Base-by-base conservation (phyloP, 2,113 vertebrate genomes). In the Muscicapa adusta region DNA sequence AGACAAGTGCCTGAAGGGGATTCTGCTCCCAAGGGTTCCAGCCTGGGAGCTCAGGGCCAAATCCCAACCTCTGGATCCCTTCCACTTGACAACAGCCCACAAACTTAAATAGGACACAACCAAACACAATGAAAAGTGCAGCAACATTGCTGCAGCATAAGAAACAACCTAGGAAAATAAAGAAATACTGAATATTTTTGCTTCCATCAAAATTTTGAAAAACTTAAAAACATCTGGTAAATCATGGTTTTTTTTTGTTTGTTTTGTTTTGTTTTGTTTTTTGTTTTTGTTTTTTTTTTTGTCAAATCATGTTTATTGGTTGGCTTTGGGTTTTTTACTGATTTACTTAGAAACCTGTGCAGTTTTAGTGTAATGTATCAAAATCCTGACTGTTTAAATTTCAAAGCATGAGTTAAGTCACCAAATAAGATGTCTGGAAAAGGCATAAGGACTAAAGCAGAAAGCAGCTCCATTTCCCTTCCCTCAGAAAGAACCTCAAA, bases 111-210 rank as follows among this genome's bases (percentile, higher is more conserved):
- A 94, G 67, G 89, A 34, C 47, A 66, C 0, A 0, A 20, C 33
- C 34, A 34, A 5, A 29, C 58, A 47, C 54, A 47, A 68, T 25
- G 22, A 58, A 22, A 51, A 93, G 34, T 51, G 26, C 50, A 56
- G 40, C 66, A 65, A 8, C 12, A 6, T n/a, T 5, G 28, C 79
- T 77, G 47, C 84, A 79, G 50, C 33, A 8, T 66, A n/a, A 54
- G 33, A 51, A 72, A 68, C 84, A 79, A 45, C 33, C 8, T 66
- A n/a, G 50, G 33, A 51, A 72, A 68, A 61, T 9, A 1, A 75
- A 50, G 23, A 58, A 73, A 20, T 38, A 34, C 0, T 42, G 6
- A 6, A 24, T 2, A 38, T 34, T 29, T 71, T 42, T 18, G 0
- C 8, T 57, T 36, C 22, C 57, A 6, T 40, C 6, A 26, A 70